Evolutionary conservation across 2,888 invertebrate genomes (phyloP).

Genomic region (Cryptocheilus praepositus): DNA sequence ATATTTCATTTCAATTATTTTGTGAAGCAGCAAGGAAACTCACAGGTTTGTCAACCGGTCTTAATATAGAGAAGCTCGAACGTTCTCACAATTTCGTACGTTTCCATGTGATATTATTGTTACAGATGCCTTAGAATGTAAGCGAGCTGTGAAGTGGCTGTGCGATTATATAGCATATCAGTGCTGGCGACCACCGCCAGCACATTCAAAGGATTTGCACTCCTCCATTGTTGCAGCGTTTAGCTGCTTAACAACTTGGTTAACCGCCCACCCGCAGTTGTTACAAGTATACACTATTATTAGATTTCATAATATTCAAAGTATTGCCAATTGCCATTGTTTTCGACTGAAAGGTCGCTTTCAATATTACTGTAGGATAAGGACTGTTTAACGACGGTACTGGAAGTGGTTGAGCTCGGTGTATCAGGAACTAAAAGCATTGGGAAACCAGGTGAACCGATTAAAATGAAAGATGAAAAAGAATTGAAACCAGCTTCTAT

Average conservation of each 20-base stretch:
- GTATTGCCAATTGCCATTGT: not conserved
- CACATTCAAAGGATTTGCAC: slow-evolving; percentile 95
- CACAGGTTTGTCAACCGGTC: slow-evolving; percentile 73
- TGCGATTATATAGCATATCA: slow-evolving; percentile 98
- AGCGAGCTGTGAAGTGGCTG: slow-evolving; percentile 96
- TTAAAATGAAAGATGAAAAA: slow-evolving; percentile 96
- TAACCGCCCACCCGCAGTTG: slow-evolving; percentile 92
- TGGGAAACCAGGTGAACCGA: slow-evolving; percentile 90
- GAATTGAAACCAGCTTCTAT: slow-evolving; percentile 97
- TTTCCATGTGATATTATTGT: slow-evolving; percentile 5
- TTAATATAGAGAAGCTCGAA: slow-evolving; percentile 6
- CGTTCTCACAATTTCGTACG: not conserved
- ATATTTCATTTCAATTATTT: slow-evolving; percentile 25
- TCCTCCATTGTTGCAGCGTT: slow-evolving; percentile 96
- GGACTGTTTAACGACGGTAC: slow-evolving; percentile 92
- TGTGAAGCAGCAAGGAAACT: slow-evolving; percentile 76
- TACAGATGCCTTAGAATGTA: slow-evolving; percentile 91
- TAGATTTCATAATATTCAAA: not conserved
- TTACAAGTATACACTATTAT: slow-evolving; percentile 74
- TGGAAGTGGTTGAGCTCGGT: slow-evolving; percentile 98
- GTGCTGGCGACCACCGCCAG: slow-evolving; percentile 94
- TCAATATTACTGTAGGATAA: slow-evolving; percentile 79
- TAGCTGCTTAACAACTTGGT: slow-evolving; percentile 93
- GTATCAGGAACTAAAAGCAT: slow-evolving; percentile 95
- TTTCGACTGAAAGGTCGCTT: slow-evolving; percentile 54